Conservation (phyloP, 35 echinoderm and acorn worm species). For the Diadema setosum region DNA sequence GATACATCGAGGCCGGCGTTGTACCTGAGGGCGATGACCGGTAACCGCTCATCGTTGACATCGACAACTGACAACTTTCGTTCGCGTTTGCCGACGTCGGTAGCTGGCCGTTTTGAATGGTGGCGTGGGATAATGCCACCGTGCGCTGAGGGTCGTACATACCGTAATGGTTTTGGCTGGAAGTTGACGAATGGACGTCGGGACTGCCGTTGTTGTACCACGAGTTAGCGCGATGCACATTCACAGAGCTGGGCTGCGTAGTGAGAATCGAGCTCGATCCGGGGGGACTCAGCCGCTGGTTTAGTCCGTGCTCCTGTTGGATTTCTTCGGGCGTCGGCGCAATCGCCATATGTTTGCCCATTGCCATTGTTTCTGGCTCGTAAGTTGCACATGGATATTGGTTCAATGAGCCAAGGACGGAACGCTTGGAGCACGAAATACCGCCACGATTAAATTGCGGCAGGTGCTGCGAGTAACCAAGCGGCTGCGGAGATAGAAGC, state of each 20-base stretch:
- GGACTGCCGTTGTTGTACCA: slow-evolving; percentile 57
- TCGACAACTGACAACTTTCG: slow-evolving; percentile 71
- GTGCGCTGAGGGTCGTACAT: slow-evolving; percentile 83
- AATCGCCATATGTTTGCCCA: slow-evolving; percentile 96
- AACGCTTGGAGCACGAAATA: slow-evolving; percentile 52
- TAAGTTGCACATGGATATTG: slow-evolving; percentile 73
- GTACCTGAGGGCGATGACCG: slow-evolving; percentile 42
- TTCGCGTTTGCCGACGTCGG: slow-evolving; percentile 31
- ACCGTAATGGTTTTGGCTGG: slow-evolving; percentile 52
- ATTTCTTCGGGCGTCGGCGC: slow-evolving; percentile 95
- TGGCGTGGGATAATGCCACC: slow-evolving; percentile 21
- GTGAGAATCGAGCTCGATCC: slow-evolving; percentile 65
- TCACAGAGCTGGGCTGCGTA: slow-evolving; percentile 52
- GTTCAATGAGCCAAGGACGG: slow-evolving; percentile 40
- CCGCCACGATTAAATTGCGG: slow-evolving; percentile 32
- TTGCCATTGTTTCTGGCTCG: slow-evolving; percentile 33
- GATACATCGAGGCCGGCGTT: slow-evolving; percentile 54
- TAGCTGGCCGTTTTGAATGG: slow-evolving; percentile 49
- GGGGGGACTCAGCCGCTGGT: slow-evolving; percentile 85
- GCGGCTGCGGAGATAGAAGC: slow-evolving; percentile 84
- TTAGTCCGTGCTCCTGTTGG: slow-evolving; percentile 61
- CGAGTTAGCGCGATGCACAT: slow-evolving; percentile 55
- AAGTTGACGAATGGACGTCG: slow-evolving; percentile 25
- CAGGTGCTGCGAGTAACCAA: slow-evolving; percentile 67
- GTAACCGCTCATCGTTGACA: slow-evolving; percentile 31